Base-by-base conservation (phyloP, 2,113 vertebrate genomes). In the Abramis brama region DNA sequence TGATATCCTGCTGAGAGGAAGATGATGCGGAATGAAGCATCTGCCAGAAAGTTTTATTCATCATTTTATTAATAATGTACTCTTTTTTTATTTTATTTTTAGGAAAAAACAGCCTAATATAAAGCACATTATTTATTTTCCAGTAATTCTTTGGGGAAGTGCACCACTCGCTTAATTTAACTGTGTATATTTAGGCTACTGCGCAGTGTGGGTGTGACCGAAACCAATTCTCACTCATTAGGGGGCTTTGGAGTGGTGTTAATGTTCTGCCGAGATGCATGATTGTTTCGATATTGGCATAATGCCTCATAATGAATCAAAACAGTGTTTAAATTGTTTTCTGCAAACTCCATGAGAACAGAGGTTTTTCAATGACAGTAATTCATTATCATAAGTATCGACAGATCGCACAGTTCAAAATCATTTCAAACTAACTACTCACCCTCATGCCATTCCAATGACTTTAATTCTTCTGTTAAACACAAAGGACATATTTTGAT, bases 201-300 rank as follows among this genome's bases (percentile, higher is more conserved):
- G 77, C 36, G 13, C 82, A 60, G 21, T 84, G 57, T 66, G 45
- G 66, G 66, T 80, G 64, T 71, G 76, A 86, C 68, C 36, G 3
- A 80, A 80, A 80, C 76, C 50, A 73, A 59, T 86, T 66, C 52
- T 30, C 39, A 73, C 43, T 80, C 77, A 17, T 47, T 57, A 73
- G 45, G 57, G 64, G 36, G 66, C 76, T 43, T 36, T 57, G 68
- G 12, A 73, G 47, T 52, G 27, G 25, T 62, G 15, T 71, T 23
- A 17, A 87, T 70, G 75, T 78, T 77, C 36, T 78, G 50, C 21
- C 11, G 5, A 47, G 17, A 43, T 82, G 70, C 74, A 47, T 47
- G 59, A 77, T 86, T 76, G 64, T 73, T 82, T 70, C 19, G 6
- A 36, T 39, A 57, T 62, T 76, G 57, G 52, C 39, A 68, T 87